A percentile compares a stretch with the other conserved stretches of the same genome.
phyloP scores from a whole-genome alignment of 2,113 vertebrate species.

The Bubo scandiacus region DNA sequence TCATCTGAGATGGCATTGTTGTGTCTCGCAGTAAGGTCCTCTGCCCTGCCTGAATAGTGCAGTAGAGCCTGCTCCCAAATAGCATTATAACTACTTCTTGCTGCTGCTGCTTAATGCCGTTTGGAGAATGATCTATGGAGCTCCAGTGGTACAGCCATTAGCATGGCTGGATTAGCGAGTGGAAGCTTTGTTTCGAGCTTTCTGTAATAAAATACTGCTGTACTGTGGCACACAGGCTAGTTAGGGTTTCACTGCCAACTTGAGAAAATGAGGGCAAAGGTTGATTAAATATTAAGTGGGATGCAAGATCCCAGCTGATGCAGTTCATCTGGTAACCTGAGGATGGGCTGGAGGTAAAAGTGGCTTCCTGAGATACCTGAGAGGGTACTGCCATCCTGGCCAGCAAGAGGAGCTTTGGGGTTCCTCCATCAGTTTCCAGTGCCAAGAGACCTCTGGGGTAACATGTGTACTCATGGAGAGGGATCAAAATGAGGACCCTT shows the following conservation, averaged over 20 bases:
- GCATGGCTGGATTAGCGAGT: neutral
- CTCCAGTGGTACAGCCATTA: rapidly evolving
- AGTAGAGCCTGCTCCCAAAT: neutral
- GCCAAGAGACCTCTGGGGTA: neutral
- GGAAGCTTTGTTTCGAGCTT: neutral
- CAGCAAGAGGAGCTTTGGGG: neutral
- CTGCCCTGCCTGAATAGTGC: neutral
- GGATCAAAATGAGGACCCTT: neutral
- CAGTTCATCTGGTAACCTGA: constrained; percentile 28
- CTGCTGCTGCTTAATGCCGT: neutral
- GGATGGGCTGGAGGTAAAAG: neutral
- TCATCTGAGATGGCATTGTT: neutral
- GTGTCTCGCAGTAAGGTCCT: neutral
- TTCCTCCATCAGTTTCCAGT: neutral
- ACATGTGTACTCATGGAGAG: neutral
- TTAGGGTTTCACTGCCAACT: neutral
- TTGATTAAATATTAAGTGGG: constrained; percentile 46
- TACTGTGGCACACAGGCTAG: neutral
- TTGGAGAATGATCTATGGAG: neutral
- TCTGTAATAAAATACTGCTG: neutral
- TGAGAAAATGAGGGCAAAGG: constrained; percentile 26
- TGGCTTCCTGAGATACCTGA: neutral
- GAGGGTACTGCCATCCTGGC: neutral
- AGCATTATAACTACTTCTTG: neutral
- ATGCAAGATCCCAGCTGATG: neutral